Base-by-base conservation (phyloP, 92 coral and sea anemone genomes). In the Bergia puertoricense region DNA sequence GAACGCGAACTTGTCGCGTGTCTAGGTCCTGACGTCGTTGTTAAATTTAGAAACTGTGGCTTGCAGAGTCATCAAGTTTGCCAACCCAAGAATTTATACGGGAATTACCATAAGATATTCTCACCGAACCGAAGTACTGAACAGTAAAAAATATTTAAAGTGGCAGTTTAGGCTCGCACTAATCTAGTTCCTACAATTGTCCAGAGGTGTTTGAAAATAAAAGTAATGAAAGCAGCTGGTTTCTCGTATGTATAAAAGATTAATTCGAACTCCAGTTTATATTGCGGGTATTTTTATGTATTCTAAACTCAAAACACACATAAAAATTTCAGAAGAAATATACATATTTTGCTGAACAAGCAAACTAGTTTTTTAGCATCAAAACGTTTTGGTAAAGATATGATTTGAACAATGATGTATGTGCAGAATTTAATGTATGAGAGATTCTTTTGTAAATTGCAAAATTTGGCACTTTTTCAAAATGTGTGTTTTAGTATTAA, bases 21-120 rank as follows among this genome's bases (percentile, higher is more conserved):
- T 56, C 74, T 37, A 68, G 4, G 68, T 46, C 23, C 78, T 84
- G 87, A 84, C 87, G 87, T 84, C 71, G 78, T 45, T 46, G 79
- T 46, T 38, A 36, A 48, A 84, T 68, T 45, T 40, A 71, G 87
- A 46, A 69, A 84, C 87, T 10, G 67, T 30, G 46, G 8, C 65
- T 39, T 56, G 68, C 30, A 16, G 6, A 62, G 48, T 57, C 85
- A 8, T 62, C 30, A 22, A 15, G 8, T 7, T 4, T 62, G 69
- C n/a, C 69, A 62, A 0, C 3, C 22, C 23, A 18, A 62, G 30
- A 2, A 4, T 2, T 11, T 2, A 5, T 20, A 62, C 23, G n/a
- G 68, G 5, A 16, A 62, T 20, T 16, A 20, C 0, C 18, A 62
- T 62, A 15, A 14, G 2, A 14, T 57, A 57, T 57, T 14, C 18